phyloP scores from a whole-genome alignment of 2,113 vertebrate species.

The Lepus americanus region DNA sequence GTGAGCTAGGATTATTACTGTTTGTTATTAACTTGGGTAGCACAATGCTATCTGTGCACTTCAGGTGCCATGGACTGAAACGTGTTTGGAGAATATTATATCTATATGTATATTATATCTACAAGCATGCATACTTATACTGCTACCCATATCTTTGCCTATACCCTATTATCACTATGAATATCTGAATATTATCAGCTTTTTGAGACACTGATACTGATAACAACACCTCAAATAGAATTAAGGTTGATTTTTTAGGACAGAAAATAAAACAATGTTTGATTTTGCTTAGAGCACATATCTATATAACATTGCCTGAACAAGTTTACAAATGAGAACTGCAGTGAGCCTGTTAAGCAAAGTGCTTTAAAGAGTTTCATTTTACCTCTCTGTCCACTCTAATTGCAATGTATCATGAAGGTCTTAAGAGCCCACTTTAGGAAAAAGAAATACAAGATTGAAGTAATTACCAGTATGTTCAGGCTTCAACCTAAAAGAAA shows the following conservation, averaged over 20 bases:
- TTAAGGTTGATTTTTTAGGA: not conserved
- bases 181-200: not conserved
- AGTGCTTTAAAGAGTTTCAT: not conserved
- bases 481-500: slow-evolving; percentile 18
- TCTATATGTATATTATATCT: not conserved
- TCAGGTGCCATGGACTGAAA: not conserved
- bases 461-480: not conserved
- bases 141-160: not conserved
- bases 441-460: not conserved
- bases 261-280: not conserved
- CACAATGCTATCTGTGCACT: not conserved
- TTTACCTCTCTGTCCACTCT: not conserved
- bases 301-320: not conserved
- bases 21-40: not conserved
- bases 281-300: not conserved
- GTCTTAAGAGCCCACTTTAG: not conserved
- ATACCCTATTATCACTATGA: not conserved
- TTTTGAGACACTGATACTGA: not conserved
- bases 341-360: not conserved
- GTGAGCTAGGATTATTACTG: not conserved
- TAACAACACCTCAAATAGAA: not conserved
- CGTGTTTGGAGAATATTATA: not conserved
- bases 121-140: not conserved
- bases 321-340: not conserved
- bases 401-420: not conserved